Conservation (phyloP, 2,888 invertebrate genomes). For the Melinopterus prodromus region DNA sequence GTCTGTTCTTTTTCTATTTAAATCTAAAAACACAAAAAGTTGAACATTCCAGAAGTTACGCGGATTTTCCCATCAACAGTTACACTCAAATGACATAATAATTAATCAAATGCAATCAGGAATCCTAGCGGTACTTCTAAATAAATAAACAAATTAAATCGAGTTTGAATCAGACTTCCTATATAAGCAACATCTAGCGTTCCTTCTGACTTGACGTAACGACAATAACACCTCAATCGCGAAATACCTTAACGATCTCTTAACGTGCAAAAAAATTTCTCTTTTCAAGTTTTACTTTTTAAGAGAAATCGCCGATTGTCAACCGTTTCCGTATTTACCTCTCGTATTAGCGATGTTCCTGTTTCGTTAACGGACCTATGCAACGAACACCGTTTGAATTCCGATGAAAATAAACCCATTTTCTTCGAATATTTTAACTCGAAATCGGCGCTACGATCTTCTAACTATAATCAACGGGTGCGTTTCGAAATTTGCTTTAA, state of each 20-base stretch:
- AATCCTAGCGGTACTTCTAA: neutral
- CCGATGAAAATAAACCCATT: neutral
- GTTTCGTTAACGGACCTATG: neutral
- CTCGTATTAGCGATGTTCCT: neutral
- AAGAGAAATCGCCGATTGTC: constrained; percentile 20
- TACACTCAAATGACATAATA: neutral
- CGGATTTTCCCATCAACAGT: neutral
- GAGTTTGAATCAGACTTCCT: neutral
- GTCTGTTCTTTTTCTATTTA: too few species aligned
- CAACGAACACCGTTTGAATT: neutral
- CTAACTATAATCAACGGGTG: too few species aligned
- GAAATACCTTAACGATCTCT: neutral
- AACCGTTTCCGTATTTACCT: constrained; percentile 4
- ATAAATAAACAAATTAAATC: neutral
- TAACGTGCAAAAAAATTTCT: constrained; percentile 15
- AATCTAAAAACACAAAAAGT: too few species aligned
- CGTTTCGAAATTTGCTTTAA: too few species aligned
- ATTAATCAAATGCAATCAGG: constrained; percentile 4
- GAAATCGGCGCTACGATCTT: too few species aligned
- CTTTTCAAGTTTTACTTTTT: constrained; percentile 25
- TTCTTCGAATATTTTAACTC: too few species aligned
- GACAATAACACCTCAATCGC: neutral
- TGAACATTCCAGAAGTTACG: neutral
- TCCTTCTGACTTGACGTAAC: neutral
- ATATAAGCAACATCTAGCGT: neutral